Conservation (phyloP, 2,888 invertebrate species). For the Clistopyga incitator region DNA sequence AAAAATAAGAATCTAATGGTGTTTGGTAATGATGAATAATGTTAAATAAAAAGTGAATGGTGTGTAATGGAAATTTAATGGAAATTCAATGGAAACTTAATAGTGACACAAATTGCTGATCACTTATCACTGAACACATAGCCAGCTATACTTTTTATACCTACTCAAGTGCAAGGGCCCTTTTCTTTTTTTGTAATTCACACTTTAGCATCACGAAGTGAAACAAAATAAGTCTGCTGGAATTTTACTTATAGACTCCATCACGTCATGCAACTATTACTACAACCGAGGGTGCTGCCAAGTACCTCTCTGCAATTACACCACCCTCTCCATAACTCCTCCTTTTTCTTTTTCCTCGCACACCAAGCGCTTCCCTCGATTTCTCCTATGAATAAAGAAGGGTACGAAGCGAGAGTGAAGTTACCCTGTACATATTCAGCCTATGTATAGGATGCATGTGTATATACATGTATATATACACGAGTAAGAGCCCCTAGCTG, state of each 20-base stretch:
- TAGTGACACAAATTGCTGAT: background rate
- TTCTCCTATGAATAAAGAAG: constrained; percentile 58
- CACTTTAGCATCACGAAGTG: constrained; percentile 1
- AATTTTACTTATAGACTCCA: constrained; percentile 23
- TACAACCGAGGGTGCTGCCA: constrained; percentile 40
- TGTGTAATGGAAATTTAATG: background rate
- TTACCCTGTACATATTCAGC: background rate
- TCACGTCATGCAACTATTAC: constrained; percentile 29
- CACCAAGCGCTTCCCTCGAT: constrained; percentile 59
- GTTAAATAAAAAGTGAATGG: background rate
- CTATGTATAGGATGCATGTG: background rate
- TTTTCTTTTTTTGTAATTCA: constrained; percentile 9
- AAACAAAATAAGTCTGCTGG: constrained; percentile 11
- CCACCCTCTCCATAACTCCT: constrained; percentile 46
- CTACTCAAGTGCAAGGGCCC: background rate
- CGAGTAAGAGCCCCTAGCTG: background rate
- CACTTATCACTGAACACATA: background rate
- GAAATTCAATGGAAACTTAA: background rate
- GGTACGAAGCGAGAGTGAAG: constrained; percentile 47
- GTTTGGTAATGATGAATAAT: background rate
- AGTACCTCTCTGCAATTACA: constrained; percentile 57
- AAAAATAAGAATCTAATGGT: background rate
- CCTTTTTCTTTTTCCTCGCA: constrained; percentile 12
- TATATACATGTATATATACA: background rate
- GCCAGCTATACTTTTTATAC: background rate